Base-by-base conservation (phyloP, 1,140 invertebrate species). In the Drosophila burlai region DNA sequence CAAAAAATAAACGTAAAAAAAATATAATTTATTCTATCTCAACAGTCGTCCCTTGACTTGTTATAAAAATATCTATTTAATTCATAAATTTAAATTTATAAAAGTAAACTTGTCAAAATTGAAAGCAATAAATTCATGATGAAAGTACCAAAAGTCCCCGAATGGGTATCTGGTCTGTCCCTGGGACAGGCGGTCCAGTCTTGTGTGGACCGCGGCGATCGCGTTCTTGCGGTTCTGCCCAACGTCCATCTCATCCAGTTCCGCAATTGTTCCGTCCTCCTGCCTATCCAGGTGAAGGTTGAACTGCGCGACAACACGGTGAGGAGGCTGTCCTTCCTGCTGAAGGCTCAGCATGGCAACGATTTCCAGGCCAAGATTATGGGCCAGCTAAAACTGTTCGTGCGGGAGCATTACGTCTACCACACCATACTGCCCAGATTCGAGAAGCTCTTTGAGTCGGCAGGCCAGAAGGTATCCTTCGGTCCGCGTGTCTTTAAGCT, bases 321-420 rank as follows among this genome's bases (percentile, higher is more conserved):
- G 2, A 38, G 40, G 16, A 80, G 49, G 10, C 10, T 73, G 10
- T 71, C 66, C 26, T 86, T 81, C 26, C 60, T 89, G 21, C 43
- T 89, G 16, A 89, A 89, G 67, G 81, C 80, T 0, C 50, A 64
- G 34, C 59, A 68, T 49, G 45, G 77, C 38, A 58, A 10, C 26
- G 42, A 66, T 18, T 42, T 72, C 18, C 61, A 76, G 26, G 46
- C 83, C 18, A 81, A 63, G 50, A 26, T 83, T 5, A 67, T 83
- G 52, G 59, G 21, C n/a, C 59, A 75, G 13, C 26, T 86, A 18
- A 79, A 76, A 52, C 24, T 89, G 47, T 86, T 89, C 18, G 40
- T 57, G 2, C 73, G 80, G 6, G 84, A 89, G n/a, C 62, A 68
- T 0, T 57, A 80, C 4, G 52, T 80, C 18, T 80, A 80, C n/a